Evolutionary conservation across 2,888 invertebrate species (phyloP).

Genomic region (Stramonita haemastoma): DNA sequence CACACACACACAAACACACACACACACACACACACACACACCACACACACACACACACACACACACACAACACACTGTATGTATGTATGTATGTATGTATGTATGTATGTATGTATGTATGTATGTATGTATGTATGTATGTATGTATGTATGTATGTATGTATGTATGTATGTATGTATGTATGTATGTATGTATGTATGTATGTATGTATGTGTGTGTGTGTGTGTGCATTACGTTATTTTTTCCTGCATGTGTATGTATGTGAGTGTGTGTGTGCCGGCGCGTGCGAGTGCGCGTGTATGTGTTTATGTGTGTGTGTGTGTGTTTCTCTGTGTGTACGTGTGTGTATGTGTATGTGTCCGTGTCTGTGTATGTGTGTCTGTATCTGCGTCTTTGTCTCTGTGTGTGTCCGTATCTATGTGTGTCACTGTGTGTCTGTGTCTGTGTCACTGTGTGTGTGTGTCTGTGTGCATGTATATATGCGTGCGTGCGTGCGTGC

Average conservation of each 20-base stretch:
- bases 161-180: not conserved
- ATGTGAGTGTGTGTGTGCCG: not conserved
- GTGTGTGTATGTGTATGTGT: not conserved
- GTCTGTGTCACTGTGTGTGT: not conserved
- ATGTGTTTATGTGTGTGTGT: not conserved
- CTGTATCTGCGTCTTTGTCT: too few relatives aligned
- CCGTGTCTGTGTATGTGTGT: not conserved
- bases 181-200: not conserved
- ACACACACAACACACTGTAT: too few relatives aligned
- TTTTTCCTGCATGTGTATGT: not conserved
- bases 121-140: not conserved
- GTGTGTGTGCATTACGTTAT: too few relatives aligned
- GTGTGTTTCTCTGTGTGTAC: conserved; percentile 11
- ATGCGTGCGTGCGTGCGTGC: not conserved
- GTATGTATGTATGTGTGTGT: too few relatives aligned
- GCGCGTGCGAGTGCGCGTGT: not conserved
- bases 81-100: not conserved
- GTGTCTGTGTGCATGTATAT: too few relatives aligned
- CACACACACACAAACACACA: not conserved
- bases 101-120: not conserved
- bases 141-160: not conserved
- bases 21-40: not conserved
- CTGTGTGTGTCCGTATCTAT: too few relatives aligned
- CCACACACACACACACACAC: too few relatives aligned
- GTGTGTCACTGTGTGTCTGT: too few relatives aligned